Evolutionary conservation across 2,797 vertebrate genomes (phyloP).

Genomic region (Carcharodon carcharias): DNA sequence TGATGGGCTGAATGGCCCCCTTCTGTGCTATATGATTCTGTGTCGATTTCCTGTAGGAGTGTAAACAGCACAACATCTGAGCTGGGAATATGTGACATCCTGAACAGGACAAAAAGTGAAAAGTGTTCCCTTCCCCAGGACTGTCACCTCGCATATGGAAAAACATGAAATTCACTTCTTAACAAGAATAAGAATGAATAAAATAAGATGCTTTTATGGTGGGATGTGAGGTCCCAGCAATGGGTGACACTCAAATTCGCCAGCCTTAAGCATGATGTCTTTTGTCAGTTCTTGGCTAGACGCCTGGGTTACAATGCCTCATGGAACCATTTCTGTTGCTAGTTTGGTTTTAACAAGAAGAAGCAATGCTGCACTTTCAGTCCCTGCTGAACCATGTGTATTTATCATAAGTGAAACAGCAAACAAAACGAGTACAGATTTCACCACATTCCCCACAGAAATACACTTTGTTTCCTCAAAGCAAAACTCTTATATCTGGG

Average conservation of each 20-base stretch:
- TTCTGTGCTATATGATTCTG: background rate
- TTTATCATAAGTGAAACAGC: background rate
- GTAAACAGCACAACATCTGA: background rate
- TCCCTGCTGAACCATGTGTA: background rate
- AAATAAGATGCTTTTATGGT: background rate
- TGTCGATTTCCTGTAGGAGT: background rate
- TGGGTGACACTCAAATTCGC: background rate
- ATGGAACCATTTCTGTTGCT: background rate
- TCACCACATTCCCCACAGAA: background rate
- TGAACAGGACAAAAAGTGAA: background rate
- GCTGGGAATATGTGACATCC: background rate
- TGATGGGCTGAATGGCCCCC: too few relatives aligned
- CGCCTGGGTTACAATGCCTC: background rate
- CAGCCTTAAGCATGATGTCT: background rate
- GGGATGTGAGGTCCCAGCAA: background rate
- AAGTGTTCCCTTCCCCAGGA: background rate
- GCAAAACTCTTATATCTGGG: background rate
- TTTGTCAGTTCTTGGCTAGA: conserved; percentile 4
- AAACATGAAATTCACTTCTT: background rate
- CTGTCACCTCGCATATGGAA: background rate
- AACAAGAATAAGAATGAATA: background rate
- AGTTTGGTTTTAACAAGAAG: background rate
- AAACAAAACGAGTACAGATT: background rate
- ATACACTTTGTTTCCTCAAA: background rate
- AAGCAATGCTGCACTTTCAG: background rate